Evolutionary conservation across 2,888 invertebrate genomes (phyloP).

Genomic region (Thecocarcelia acutangulata): DNA sequence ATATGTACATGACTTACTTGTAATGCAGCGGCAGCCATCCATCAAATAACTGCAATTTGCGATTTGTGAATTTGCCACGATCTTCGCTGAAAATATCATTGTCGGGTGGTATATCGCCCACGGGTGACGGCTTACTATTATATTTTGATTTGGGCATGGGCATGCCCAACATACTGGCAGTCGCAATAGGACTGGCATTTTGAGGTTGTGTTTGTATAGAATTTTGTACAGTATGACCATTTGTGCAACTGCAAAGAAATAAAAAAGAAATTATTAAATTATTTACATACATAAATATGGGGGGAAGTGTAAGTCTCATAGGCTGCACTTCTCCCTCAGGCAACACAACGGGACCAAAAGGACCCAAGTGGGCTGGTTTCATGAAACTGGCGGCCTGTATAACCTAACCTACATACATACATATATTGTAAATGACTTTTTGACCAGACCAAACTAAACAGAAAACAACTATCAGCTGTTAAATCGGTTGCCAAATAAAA

Average conservation of each 20-base stretch:
- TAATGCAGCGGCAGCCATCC: constrained; percentile 81
- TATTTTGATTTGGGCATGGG: constrained; percentile 67
- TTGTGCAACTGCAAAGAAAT: constrained; percentile 73
- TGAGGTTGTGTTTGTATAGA: constrained; percentile 55
- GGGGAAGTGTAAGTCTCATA: too few species aligned
- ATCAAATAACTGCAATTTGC: constrained; percentile 77
- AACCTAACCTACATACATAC: too few species aligned
- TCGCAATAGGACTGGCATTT: constrained; percentile 70
- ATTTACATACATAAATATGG: neutral
- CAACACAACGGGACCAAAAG: too few species aligned
- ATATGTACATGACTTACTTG: constrained; percentile 75
- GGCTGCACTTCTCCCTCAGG: too few species aligned
- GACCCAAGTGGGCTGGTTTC: too few species aligned
- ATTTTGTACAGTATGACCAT: constrained; percentile 71
- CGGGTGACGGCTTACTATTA: constrained; percentile 67
- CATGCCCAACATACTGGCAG: constrained; percentile 74
- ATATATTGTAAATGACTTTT: too few species aligned
- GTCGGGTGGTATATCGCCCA: constrained; percentile 75
- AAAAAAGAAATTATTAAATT: constrained; percentile 21
- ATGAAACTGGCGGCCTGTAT: too few species aligned
- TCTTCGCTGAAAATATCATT: constrained; percentile 73
- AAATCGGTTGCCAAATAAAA: too few species aligned
- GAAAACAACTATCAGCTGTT: too few species aligned
- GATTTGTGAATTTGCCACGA: constrained; percentile 74
- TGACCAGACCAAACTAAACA: too few species aligned